Evolutionary conservation across 1,140 invertebrate genomes (phyloP), one percentile per base, ranked within the genome.

Genomic region (Maconellicoccus hirsutus): DNA sequence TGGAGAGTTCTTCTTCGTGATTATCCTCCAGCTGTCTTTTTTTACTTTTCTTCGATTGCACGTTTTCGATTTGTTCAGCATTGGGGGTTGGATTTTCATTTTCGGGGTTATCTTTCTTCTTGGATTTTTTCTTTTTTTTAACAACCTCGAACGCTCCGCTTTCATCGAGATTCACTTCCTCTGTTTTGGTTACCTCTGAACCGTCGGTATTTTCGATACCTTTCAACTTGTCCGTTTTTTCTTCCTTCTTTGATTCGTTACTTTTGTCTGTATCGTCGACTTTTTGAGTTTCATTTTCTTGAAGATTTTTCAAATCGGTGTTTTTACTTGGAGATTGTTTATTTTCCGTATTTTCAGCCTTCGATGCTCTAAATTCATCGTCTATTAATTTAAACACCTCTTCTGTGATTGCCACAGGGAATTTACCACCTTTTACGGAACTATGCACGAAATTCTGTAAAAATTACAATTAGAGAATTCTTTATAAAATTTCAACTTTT

Each of bases 321-420:
- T 12, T 73, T 73, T 75, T 75, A 66, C 75, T 73, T 73, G 75
- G 75, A 72, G 72, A 77, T 73, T 78, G 78, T 70, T 75, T 74
- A 71, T 76, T 74, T 71, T 77, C 77, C 26, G 73, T 72, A 66
- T 75, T 74, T 16, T 71, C 70, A 19, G 72, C 71, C 77, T 82
- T 83, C 42, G 83, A 80, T 74, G 84, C 78, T 72, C 83, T 84
- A 33, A 86, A 82, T 74, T 87, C 84, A 69, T 81, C 83, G 76
- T 89, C 87, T 73, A 91, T 86, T 74, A 89, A 82, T 52, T 82
- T 77, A 88, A 88, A 91, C 12, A 87, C 84, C 72, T 82, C 82
- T 59, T 86, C 83, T 70, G 88, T 82, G 72, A 87, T 80, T 61
- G 80, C 76, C 59, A 77, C 78, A 70, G 83, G 83, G 26, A 82